Evolutionary conservation across 2,888 invertebrate species (phyloP), one percentile per base, ranked within the genome.

Genomic region (Stenchaetothrips biformis): DNA sequence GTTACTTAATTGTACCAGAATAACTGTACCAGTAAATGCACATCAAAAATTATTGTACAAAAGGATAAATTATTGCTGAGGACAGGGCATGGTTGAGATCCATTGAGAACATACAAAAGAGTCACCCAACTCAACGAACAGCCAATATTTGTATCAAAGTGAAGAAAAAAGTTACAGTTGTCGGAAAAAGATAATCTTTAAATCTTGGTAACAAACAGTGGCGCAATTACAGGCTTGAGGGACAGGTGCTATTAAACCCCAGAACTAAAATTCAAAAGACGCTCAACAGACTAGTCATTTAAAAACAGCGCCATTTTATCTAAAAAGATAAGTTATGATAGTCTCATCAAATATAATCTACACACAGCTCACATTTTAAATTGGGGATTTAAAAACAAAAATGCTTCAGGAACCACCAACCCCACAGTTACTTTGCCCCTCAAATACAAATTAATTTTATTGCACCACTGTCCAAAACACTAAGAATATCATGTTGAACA

Each of bases 1-100:
- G n/a, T 11, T 25, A 25, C 67, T 74, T 21, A 8, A 7, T 11
- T 25, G 67, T 74, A 74, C 67, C 67, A 74, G 25, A 74, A 74
- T 74, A 74, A 74, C 37, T 74, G 37, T 37, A 37, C 37, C 37
- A 4, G 67, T 74, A 74, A 74, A 74, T 74, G 67, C 67, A 74
- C n/a, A 74, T 74, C 67, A 74, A 74, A 74, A 21, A 21, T 25
- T 7, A 74, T 21, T 25, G 67, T 25, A 74, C n/a, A 74, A 74
- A 74, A 21, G 11, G 25, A 74, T 25, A 74, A 8, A 7, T 21
- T 74, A 74, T 74, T 74, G 67, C 67, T 74, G 67, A 74, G 67
- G 25, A 21, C 25, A 74, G 67, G 21, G 21, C 67, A 25, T 74
- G 11, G 67, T 21, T 25, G 67, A 74, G 67, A 74, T 74, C 67